Conservation (phyloP, 2,888 invertebrate species). For the Drosophila robusta region DNA sequence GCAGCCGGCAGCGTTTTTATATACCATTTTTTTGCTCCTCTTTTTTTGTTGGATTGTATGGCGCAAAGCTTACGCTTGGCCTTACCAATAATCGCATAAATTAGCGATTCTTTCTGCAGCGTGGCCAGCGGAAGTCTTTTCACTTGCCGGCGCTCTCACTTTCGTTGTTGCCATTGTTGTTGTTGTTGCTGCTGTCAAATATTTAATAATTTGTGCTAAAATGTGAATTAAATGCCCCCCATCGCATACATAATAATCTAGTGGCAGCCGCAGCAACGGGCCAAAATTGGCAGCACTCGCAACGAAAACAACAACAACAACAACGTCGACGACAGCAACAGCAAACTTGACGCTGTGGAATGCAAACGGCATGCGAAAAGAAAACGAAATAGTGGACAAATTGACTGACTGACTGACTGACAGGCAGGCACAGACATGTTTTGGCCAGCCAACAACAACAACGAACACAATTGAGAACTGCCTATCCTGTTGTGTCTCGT, state of each 20-base stretch:
- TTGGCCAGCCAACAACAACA: constrained; percentile 35
- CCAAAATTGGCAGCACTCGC: constrained; percentile 22
- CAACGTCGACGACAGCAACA: constrained; percentile 26
- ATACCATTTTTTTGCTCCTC: neutral
- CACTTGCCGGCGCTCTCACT: constrained; percentile 70
- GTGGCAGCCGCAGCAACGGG: constrained; percentile 19
- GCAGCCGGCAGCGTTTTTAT: constrained; percentile 17
- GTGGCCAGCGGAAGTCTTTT: constrained; percentile 63
- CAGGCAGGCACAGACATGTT: constrained; percentile 53
- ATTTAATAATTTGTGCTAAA: constrained; percentile 79
- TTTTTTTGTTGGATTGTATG: constrained; percentile 9
- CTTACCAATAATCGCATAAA: constrained; percentile 74
- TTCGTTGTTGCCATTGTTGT: constrained; percentile 50
- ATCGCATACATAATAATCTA: constrained; percentile 63
- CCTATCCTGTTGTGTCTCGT: constrained; percentile 50
- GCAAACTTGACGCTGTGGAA: constrained; percentile 64
- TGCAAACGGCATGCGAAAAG: constrained; percentile 72
- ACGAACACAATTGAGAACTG: constrained; percentile 42
- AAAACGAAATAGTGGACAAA: constrained; percentile 66
- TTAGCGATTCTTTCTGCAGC: constrained; percentile 64
- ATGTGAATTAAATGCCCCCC: constrained; percentile 61
- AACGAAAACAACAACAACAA: constrained; percentile 6
- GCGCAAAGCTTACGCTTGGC: constrained; percentile 5
- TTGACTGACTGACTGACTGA: constrained; percentile 39
- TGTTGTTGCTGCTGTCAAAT: constrained; percentile 56